phyloP scores from a whole-genome alignment of 1,140 invertebrate genomes.

The Rhopalosiphum maidis region DNA sequence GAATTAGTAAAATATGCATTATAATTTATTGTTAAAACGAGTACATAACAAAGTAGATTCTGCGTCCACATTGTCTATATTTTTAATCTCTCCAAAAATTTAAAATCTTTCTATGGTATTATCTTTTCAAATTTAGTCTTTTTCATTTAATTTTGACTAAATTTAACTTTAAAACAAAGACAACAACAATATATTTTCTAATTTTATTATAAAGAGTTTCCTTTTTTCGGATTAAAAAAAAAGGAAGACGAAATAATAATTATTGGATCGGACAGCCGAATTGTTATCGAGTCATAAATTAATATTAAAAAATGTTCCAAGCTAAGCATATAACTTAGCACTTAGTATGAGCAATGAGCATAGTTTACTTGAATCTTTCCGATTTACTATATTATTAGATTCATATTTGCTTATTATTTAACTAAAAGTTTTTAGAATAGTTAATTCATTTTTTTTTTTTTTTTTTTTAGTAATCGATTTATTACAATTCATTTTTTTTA shows the following conservation, averaged over 20 bases:
- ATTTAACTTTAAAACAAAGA: neutral
- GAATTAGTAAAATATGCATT: neutral
- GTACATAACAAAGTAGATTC: neutral
- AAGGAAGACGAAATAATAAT: neutral
- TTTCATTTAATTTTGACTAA: neutral
- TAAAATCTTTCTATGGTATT: neutral
- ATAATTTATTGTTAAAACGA: no score
- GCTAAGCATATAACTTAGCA: neutral
- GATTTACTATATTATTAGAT: neutral
- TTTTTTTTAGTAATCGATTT: neutral
- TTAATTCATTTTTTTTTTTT: neutral
- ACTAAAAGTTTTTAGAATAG: neutral
- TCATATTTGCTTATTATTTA: neutral
- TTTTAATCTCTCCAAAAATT: neutral
- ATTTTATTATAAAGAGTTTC: neutral
- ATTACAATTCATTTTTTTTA: neutral
- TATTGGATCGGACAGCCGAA: neutral
- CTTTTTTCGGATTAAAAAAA: neutral
- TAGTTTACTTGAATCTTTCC: neutral
- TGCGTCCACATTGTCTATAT: neutral
- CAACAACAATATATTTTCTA: no score
- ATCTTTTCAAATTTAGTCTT: neutral
- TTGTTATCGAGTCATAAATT: neutral
- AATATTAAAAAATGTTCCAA: neutral
- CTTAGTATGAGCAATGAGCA: no score